Base-by-base conservation (phyloP, 2,888 invertebrate species). In the Caprella mutica region DNA sequence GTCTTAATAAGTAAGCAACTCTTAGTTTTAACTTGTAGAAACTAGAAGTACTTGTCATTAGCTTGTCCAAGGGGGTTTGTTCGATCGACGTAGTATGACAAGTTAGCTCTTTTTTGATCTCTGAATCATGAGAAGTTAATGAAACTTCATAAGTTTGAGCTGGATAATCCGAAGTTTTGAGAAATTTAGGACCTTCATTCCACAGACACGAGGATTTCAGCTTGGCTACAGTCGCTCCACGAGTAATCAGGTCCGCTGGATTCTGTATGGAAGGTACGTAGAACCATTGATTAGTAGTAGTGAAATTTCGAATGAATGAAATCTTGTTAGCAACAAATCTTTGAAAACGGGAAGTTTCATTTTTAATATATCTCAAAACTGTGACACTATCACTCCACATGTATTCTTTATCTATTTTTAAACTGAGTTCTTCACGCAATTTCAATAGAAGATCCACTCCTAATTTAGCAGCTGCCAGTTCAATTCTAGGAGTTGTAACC, bases 361-460 rank as follows among this genome's bases (percentile, higher is more conserved):
- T 57, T 6, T 43, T 23, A 14, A 56, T 38, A 29, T 56, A 56
- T 8, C 51, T 23, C 8, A 56, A 12, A 5, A 52, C 52, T 12
- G 39, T 39, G 3, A 23, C 39, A 14, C 30, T 53, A 29, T 52
- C 52, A 23, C 52, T 54, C 52, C 57, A 57, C 21, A 57, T 53
- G n/a, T n/a, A n/a, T n/a, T n/a, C n/a, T n/a, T n/a, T n/a, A n/a
- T n/a, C 33, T 9, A 33, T 9, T 9, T 33, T 14, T 14, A 33
- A 33, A 24, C 14, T 12, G 12, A 24, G 35, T 35, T 27, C 52
- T 21, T 17, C 8, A 9, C 24, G 46, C 8, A 46, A 9, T 12
- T 6, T 9, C 23, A 12, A n/a, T 5, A 17, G 23, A 5, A 52
- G 12, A 3, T 24, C 29, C 24, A 39, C 52, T 5, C 39, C 40